Evolutionary conservation across 2,888 invertebrate species (phyloP).

Genomic region (Phanerotoma sp.): DNA sequence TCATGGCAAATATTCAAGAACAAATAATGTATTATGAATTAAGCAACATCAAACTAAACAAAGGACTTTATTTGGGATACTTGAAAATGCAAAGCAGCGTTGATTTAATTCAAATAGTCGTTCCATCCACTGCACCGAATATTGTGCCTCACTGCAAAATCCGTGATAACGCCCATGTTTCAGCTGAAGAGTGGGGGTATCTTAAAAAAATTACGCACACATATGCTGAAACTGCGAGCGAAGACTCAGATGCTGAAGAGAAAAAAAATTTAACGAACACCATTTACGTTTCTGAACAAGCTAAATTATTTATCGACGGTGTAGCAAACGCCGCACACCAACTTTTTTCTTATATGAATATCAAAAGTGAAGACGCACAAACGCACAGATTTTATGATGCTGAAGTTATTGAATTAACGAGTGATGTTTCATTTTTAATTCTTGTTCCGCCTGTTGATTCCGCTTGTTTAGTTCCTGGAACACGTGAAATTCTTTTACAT

Average conservation of each 20-base stretch:
- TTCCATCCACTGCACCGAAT: slow-evolving; percentile 90
- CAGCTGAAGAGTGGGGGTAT: slow-evolving; percentile 96
- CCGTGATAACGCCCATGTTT: slow-evolving; percentile 93
- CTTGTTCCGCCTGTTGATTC: slow-evolving; percentile 90
- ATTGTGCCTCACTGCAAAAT: slow-evolving; percentile 93
- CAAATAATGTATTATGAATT: slow-evolving; percentile 75
- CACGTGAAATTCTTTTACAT: slow-evolving; percentile 81
- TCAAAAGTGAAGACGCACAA: slow-evolving; percentile 68
- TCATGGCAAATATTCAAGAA: slow-evolving; percentile 85
- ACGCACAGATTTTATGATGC: slow-evolving; percentile 86
- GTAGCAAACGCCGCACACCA: slow-evolving; percentile 74
- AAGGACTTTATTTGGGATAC: slow-evolving; percentile 93
- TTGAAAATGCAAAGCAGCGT: slow-evolving; percentile 96
- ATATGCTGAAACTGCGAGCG: slow-evolving; percentile 56
- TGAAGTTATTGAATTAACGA: slow-evolving; percentile 90
- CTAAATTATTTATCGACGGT: slow-evolving; percentile 77
- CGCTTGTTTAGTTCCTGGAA: slow-evolving; percentile 88
- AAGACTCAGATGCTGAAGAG: slow-evolving; percentile 38
- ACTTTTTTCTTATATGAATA: slow-evolving; percentile 80
- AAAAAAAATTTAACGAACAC: slow-evolving; percentile 51
- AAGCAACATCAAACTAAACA: slow-evolving; percentile 77
- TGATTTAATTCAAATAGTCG: slow-evolving; percentile 90
- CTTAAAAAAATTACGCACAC: slow-evolving; percentile 63
- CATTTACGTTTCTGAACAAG: slow-evolving; percentile 67
- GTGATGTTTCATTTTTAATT: slow-evolving; percentile 88